Evolutionary conservation across 2,797 vertebrate genomes (phyloP).

Genomic region (Phyllotis vaccarum): DNA sequence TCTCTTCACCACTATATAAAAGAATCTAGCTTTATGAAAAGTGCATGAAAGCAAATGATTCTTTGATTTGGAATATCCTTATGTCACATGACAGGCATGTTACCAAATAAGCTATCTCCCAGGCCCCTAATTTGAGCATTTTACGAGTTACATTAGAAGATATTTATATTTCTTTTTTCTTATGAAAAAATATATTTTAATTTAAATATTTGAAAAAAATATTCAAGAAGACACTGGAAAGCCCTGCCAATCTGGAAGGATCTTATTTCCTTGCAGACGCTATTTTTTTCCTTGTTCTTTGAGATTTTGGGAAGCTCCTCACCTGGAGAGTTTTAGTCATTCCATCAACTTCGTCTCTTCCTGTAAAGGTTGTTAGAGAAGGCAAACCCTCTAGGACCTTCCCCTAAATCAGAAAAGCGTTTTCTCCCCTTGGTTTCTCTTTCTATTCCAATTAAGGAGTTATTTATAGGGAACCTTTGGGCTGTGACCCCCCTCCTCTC

Average conservation of each 20-base stretch:
- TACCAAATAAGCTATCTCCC: neutral
- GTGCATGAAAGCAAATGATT: neutral
- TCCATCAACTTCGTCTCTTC: constrained; percentile 66
- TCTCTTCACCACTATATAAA: constrained; percentile 28
- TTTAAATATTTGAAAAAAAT: constrained; percentile 63
- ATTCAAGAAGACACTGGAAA: constrained; percentile 72
- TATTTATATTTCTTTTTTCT: neutral
- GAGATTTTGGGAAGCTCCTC: constrained; percentile 71
- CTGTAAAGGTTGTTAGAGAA: constrained; percentile 80
- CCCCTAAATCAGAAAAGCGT: constrained; percentile 66
- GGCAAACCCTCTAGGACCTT: constrained; percentile 75
- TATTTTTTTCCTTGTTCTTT: constrained; percentile 80
- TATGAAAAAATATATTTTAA: neutral
- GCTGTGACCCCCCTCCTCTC: constrained; percentile 39
- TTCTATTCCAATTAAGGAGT: constrained; percentile 76
- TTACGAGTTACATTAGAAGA: neutral
- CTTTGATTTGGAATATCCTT: constrained; percentile 41
- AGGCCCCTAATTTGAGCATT: neutral
- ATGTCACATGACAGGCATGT: neutral
- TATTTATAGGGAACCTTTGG: constrained; percentile 80
- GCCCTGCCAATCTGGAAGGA: constrained; percentile 68
- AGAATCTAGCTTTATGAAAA: neutral
- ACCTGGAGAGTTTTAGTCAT: constrained; percentile 27
- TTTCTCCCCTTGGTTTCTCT: constrained; percentile 65
- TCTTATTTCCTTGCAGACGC: constrained; percentile 79